These are phyloP conservation scores for Microctonus aethiopoides DNA, from an alignment of 2,888 invertebrate genomes.

Conservation along the genomic window DNA sequence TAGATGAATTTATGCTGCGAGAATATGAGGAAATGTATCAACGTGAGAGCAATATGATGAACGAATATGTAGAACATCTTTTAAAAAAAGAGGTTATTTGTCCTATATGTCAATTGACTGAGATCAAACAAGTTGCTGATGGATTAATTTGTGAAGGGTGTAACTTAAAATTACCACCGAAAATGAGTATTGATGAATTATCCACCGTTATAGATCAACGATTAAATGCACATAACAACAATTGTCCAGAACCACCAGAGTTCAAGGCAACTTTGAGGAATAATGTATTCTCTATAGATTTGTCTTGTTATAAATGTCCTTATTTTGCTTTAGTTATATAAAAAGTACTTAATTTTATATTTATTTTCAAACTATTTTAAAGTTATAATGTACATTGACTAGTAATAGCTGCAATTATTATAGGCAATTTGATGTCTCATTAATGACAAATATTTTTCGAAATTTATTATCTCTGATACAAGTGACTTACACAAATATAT, in stretches of 20 bases:
- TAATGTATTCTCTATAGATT: constrained; percentile 49
- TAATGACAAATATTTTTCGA: too few relatives aligned
- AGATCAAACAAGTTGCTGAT: constrained; percentile 44
- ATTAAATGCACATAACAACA: constrained; percentile 51
- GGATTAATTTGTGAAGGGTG: constrained; percentile 56
- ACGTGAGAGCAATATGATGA: constrained; percentile 55
- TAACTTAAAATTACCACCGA: constrained; percentile 49
- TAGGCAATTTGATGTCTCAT: too few relatives aligned
- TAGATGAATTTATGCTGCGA: constrained; percentile 60
- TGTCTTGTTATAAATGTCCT: constrained; percentile 57
- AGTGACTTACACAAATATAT: constrained; percentile 51
- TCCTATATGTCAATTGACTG: constrained; percentile 62
- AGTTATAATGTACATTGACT: too few relatives aligned
- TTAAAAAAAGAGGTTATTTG: constrained; percentile 58
- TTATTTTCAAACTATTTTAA: constrained; percentile 50
- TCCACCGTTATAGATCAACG: constrained; percentile 49
- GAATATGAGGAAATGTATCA: constrained; percentile 60
- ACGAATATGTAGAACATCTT: constrained; percentile 51
- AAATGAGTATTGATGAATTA: constrained; percentile 47
- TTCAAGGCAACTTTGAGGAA: constrained; percentile 56
- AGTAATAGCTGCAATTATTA: too few relatives aligned
- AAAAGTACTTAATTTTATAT: constrained; percentile 6
- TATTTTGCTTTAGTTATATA: constrained; percentile 47
- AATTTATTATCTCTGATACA: neutral
- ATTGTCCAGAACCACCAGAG: constrained; percentile 49